These are phyloP conservation scores for Mythimna pallens DNA, from an alignment of 2,888 invertebrate genomes.

Conservation along the genomic window DNA sequence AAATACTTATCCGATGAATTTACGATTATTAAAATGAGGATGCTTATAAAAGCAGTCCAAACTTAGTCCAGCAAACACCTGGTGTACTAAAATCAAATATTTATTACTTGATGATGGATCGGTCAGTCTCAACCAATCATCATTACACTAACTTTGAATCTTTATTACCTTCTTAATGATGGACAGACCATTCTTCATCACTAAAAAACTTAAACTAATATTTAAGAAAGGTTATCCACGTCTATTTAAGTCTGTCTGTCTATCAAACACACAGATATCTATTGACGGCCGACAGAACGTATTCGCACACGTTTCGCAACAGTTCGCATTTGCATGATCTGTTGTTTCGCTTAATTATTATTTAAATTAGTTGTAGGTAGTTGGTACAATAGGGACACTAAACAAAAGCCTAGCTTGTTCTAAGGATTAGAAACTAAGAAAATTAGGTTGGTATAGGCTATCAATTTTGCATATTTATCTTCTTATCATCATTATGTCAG, in stretches of 20 bases:
- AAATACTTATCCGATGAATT: no score
- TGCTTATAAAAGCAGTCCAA: no score
- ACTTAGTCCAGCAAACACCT: no score
- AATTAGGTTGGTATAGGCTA: not conserved
- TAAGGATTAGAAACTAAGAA: not conserved
- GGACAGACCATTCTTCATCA: not conserved
- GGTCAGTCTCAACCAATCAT: not conserved
- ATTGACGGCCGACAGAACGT: constrained; percentile 43
- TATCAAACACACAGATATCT: constrained; percentile 32
- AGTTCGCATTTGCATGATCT: constrained; percentile 23
- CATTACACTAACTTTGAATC: not conserved
- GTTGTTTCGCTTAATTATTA: constrained; percentile 37
- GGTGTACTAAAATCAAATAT: not conserved
- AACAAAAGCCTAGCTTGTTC: constrained; percentile 3
- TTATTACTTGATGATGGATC: not conserved
- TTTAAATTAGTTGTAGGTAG: constrained; percentile 34
- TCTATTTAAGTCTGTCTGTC: constrained; percentile 34
- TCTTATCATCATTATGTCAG: no score
- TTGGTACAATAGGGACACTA: not conserved
- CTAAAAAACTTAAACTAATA: constrained; percentile 5
- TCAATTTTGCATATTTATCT: not conserved
- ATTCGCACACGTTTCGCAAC: constrained; percentile 19
- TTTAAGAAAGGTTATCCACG: constrained; percentile 23
- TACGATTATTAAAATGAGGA: no score
- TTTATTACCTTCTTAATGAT: constrained; percentile 5